phyloP scores from a whole-genome alignment of 2,797 vertebrate species.

The Sebastes glaucus region DNA sequence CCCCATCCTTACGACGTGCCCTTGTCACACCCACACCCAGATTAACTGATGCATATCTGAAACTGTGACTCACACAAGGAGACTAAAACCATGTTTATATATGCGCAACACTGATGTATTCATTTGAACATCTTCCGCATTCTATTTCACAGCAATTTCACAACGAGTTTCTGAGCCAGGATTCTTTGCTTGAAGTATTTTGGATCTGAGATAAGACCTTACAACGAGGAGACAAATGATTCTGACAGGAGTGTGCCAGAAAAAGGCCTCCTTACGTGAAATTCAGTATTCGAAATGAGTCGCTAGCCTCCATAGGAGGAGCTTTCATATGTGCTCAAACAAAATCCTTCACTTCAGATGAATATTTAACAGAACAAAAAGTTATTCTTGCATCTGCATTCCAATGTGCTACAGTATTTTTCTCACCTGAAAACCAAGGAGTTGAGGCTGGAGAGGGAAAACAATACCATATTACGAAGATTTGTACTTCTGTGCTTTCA shows the following conservation, averaged over 20 bases:
- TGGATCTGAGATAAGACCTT: constrained; percentile 66
- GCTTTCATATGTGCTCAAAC: constrained; percentile 15
- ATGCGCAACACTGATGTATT: constrained; percentile 63
- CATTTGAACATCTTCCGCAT: constrained; percentile 58
- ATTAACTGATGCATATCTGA: constrained; percentile 65
- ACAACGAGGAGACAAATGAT: constrained; percentile 55
- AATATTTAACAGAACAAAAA: constrained; percentile 43
- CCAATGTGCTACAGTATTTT: not conserved
- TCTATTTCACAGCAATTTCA: constrained; percentile 76
- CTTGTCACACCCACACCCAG: constrained; percentile 68
- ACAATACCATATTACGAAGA: not conserved
- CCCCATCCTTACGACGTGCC: constrained; percentile 20
- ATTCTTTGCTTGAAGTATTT: constrained; percentile 68
- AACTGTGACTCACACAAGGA: constrained; percentile 65
- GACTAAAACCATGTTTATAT: constrained; percentile 60
- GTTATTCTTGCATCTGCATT: constrained; percentile 17
- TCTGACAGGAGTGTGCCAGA: constrained; percentile 37
- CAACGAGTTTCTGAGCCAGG: constrained; percentile 44
- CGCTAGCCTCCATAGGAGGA: not conserved
- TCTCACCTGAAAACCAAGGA: constrained; percentile 17
- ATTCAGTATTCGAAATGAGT: constrained; percentile 31
- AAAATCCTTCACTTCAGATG: constrained; percentile 35
- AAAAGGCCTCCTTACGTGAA: constrained; percentile 32
- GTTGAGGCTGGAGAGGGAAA: not conserved
- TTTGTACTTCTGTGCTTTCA: not conserved